These are phyloP conservation scores for Nomia melanderi DNA, from an alignment of 1,140 invertebrate species.

Conservation along the genomic window DNA sequence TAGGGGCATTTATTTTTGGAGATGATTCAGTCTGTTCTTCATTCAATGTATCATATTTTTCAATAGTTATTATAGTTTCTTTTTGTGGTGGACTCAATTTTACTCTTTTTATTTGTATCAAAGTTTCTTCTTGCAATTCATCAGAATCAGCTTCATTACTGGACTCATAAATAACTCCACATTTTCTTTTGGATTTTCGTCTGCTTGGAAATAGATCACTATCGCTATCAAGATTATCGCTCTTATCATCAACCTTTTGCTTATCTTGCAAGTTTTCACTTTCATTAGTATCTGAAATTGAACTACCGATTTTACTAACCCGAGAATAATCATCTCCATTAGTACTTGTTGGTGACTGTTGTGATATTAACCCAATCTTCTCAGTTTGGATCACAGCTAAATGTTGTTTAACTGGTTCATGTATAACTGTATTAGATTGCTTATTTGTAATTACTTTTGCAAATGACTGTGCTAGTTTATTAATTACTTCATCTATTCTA, in stretches of 20 bases:
- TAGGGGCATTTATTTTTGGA: not conserved
- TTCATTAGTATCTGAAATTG: too few relatives aligned
- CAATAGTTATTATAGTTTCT: too few relatives aligned
- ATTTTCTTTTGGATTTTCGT: not conserved
- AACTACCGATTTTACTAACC: too few relatives aligned
- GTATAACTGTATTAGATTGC: not conserved
- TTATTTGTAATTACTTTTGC: not conserved
- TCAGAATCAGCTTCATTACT: not conserved
- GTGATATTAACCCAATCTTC: not conserved
- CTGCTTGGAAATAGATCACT: not conserved
- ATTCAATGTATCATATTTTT: not conserved
- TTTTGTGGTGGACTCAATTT: not conserved
- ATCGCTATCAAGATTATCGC: not conserved
- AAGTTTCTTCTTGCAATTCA: not conserved
- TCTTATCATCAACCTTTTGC: not conserved
- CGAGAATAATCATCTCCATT: not conserved
- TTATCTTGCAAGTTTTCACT: not conserved
- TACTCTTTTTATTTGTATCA: not conserved
- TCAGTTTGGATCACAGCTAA: not conserved
- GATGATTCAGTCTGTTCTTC: too few relatives aligned
- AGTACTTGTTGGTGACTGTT: not conserved
- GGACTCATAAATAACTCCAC: not conserved
- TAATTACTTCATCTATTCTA: conserved; percentile 28
- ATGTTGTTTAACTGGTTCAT: not conserved
- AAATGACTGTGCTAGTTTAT: conserved; percentile 31